Evolutionary conservation across 2,888 invertebrate species (phyloP).

Genomic region (Syrphus vitripennis): DNA sequence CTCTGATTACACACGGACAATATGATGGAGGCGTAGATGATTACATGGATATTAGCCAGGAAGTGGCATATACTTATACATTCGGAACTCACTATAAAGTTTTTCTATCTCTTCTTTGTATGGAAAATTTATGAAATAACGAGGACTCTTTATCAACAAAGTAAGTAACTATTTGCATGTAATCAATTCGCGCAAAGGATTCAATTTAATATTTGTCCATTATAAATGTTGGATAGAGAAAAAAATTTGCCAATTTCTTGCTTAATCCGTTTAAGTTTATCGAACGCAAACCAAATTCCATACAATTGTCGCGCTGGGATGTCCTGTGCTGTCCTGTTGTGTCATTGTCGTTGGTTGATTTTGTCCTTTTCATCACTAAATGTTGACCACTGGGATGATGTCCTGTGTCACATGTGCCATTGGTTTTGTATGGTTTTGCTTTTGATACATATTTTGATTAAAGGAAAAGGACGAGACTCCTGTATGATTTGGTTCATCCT

Average conservation of each 20-base stretch:
- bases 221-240: slow-evolving; percentile 2
- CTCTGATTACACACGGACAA: slow-evolving; percentile 40
- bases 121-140: neutral
- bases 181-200: slow-evolving; percentile 15
- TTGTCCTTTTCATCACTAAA: neutral
- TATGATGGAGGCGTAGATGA: slow-evolving; percentile 25
- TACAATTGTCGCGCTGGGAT: neutral
- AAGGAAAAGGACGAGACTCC: slow-evolving; percentile 41
- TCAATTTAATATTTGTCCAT: slow-evolving; percentile 2
- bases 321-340: neutral
- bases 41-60: slow-evolving; percentile 60
- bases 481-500: slow-evolving; percentile 50
- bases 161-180: neutral
- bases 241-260: slow-evolving; percentile 16
- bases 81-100: neutral
- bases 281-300: neutral
- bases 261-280: slow-evolving; percentile 4
- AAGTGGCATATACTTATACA: neutral
- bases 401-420: slow-evolving; percentile 59
- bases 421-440: neutral
- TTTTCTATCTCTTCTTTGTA: neutral
- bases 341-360: neutral
- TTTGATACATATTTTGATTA: slow-evolving; percentile 68
- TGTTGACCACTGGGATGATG: slow-evolving; percentile 24
- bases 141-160: neutral